Conservation (phyloP, 2,888 invertebrate species). For the Sinotaia quadrata region DNA sequence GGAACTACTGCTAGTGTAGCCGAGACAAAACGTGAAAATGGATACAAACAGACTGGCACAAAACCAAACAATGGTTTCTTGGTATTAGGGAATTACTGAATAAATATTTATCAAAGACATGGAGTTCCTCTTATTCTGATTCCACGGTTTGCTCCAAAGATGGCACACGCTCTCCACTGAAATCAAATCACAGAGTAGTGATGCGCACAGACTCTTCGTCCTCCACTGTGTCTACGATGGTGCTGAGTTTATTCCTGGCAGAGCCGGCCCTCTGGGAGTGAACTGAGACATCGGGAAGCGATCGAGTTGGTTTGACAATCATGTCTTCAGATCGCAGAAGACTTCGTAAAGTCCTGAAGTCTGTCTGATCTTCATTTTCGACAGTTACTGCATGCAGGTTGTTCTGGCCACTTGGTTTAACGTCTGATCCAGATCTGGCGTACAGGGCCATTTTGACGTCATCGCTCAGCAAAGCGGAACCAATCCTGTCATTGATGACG, state of each 20-base stretch:
- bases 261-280: constrained; percentile 5
- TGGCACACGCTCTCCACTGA: too few species aligned
- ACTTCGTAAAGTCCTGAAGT: constrained; percentile 53
- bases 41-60: too few species aligned
- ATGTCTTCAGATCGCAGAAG: constrained; percentile 57
- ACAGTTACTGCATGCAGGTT: background rate
- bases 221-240: constrained; percentile 38
- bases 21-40: too few species aligned
- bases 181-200: constrained; percentile 40
- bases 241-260: constrained; percentile 31
- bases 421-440: constrained; percentile 20
- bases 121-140: too few species aligned
- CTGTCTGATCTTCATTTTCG: constrained; percentile 25
- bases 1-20: too few species aligned
- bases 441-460: constrained; percentile 35
- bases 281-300: constrained; percentile 34
- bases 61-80: too few species aligned
- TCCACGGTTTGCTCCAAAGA: too few species aligned
- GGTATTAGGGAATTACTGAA: too few species aligned
- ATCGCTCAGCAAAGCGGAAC: constrained; percentile 29
- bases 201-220: constrained; percentile 41
- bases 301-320: constrained; percentile 47
- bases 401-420: background rate
- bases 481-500: constrained; percentile 23
- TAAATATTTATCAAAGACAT: too few species aligned